A percentile compares a stretch with the other conserved stretches of the same genome.
Conservation (phyloP, 2,888 invertebrate species). For the Antitype chi region DNA sequence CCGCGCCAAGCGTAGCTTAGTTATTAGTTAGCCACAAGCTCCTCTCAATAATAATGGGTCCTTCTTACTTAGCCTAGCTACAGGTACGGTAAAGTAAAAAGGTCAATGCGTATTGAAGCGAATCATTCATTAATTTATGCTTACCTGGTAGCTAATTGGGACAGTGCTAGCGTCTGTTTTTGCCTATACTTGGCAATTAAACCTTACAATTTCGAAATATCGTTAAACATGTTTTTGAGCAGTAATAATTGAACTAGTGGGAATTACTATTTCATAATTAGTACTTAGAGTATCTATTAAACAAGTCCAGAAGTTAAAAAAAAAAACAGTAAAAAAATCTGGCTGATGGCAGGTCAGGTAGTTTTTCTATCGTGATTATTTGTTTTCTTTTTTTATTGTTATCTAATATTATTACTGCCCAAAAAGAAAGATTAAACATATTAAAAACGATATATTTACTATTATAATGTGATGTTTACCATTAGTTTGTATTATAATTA, state of each 20-base stretch:
- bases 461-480: slow-evolving; percentile 82
- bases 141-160: slow-evolving; percentile 8
- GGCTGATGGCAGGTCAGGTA: too few relatives aligned
- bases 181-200: background rate
- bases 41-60: background rate
- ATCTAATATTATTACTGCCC: slow-evolving; percentile 25
- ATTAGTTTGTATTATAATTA: slow-evolving; percentile 75
- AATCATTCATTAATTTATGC: slow-evolving; percentile 2
- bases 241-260: slow-evolving; percentile 10
- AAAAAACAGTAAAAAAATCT: background rate
- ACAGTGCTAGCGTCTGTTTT: slow-evolving; percentile 29
- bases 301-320: too few relatives aligned
- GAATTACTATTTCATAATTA: background rate
- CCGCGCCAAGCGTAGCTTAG: too few relatives aligned
- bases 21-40: too few relatives aligned
- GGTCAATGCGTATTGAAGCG: background rate
- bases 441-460: slow-evolving; percentile 45
- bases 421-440: slow-evolving; percentile 23
- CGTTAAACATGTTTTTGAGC: slow-evolving; percentile 33
- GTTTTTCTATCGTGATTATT: too few relatives aligned
- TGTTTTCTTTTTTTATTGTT: background rate
- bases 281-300: background rate
- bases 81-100: background rate
- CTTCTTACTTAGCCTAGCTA: background rate
- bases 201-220: slow-evolving; percentile 16